phyloP scores from a whole-genome alignment of 2,113 vertebrate genomes.

The Oreochromis aureus region DNA sequence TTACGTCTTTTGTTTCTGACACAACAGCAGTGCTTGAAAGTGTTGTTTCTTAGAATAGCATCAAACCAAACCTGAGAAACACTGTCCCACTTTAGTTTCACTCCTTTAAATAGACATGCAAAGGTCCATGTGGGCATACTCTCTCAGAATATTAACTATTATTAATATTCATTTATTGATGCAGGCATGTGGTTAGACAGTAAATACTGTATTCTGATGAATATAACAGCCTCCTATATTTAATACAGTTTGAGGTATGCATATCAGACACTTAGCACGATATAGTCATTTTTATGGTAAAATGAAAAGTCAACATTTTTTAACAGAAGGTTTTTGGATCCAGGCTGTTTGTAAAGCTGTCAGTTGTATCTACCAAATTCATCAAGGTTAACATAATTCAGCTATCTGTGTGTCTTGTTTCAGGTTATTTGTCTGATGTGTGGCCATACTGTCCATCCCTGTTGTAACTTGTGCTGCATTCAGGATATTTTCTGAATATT shows the following conservation, averaged over 20 bases:
- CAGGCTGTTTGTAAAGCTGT: background rate
- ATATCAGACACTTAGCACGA: background rate
- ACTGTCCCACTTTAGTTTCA: background rate
- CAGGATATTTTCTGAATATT: background rate
- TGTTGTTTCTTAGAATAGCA: background rate
- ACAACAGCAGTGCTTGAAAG: background rate
- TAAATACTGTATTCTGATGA: background rate
- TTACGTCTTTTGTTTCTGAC: background rate
- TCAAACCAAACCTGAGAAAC: background rate
- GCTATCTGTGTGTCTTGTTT: background rate
- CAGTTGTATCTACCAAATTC: background rate
- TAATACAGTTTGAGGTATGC: background rate
- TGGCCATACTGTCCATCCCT: background rate
- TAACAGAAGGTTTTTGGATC: background rate
- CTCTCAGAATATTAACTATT: background rate
- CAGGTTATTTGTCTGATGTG: background rate
- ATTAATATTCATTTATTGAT: background rate
- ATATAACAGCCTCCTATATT: background rate
- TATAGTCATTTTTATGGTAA: background rate
- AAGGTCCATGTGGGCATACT: accelerated
- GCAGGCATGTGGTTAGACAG: background rate
- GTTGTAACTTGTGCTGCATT: background rate
- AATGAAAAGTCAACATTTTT: background rate
- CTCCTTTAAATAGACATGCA: background rate
- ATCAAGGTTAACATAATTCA: background rate